Evolutionary conservation across 2,888 invertebrate species (phyloP).

Genomic region (Rhagium mordax): DNA sequence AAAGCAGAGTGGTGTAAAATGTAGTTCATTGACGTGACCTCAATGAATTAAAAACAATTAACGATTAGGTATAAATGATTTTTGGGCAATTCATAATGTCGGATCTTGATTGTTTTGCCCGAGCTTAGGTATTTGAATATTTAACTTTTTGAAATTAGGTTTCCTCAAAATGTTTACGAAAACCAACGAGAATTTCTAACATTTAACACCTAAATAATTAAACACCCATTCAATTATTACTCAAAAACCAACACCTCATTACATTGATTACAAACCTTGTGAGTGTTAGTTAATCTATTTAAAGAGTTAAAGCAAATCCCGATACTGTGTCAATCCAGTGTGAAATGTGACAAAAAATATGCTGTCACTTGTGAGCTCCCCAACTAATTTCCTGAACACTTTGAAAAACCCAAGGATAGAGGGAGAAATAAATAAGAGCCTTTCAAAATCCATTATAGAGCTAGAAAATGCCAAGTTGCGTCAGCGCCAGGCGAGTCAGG

Average conservation of each 20-base stretch:
- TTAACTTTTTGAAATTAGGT: too few species aligned
- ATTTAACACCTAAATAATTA: neutral
- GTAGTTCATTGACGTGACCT: too few species aligned
- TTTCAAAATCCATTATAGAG: conserved; percentile 26
- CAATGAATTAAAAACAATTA: too few species aligned
- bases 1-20: too few species aligned
- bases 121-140: too few species aligned
- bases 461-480: conserved; percentile 4
- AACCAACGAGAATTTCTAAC: neutral
- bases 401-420: neutral
- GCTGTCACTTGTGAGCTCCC: neutral
- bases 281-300: too few species aligned
- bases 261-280: neutral
- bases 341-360: neutral
- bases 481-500: conserved; percentile 1
- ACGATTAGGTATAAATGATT: too few species aligned
- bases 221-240: too few species aligned
- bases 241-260: neutral
- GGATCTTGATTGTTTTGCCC: too few species aligned
- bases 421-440: conserved; percentile 3
- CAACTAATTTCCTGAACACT: conserved; percentile 2
- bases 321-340: too few species aligned
- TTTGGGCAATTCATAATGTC: too few species aligned
- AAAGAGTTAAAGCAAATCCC: too few species aligned
- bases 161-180: neutral